Evolutionary conservation across 1,140 invertebrate species (phyloP).

Genomic region (Heliconius nattereri): DNA sequence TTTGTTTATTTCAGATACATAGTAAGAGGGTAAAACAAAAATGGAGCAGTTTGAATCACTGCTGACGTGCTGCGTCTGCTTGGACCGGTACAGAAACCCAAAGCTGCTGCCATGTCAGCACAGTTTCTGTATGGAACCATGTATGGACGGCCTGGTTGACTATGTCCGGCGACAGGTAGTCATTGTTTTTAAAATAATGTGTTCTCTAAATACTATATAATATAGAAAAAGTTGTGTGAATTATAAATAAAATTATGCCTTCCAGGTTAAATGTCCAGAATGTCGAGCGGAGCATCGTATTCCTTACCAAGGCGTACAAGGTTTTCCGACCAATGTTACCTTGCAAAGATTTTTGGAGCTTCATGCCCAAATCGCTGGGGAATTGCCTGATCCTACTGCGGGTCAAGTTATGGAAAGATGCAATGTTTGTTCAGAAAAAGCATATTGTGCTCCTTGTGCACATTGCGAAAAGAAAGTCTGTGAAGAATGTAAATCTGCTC

Average conservation of each 20-base stretch:
- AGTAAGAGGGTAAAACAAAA: conserved; percentile 65
- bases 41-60: conserved; percentile 99
- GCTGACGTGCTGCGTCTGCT: conserved; percentile 98
- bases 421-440: conserved; percentile 96
- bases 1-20: conserved; percentile 61
- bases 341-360: conserved; percentile 96
- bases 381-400: conserved; percentile 92
- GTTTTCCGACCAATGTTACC: conserved; percentile 97
- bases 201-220: not conserved
- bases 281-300: conserved; percentile 98
- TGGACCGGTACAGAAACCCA: conserved; percentile 98
- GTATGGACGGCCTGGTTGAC: conserved; percentile 97
- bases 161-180: conserved; percentile 91
- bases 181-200: not conserved
- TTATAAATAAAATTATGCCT: conserved; percentile 37
- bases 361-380: conserved; percentile 96
- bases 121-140: conserved; percentile 99
- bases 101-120: conserved; percentile 99
- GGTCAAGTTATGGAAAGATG: conserved; percentile 92
- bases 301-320: conserved; percentile 97
- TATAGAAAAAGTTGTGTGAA: not conserved
- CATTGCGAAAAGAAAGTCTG: conserved; percentile 98
- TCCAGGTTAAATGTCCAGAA: conserved; percentile 98
- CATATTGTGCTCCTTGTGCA: conserved; percentile 92
- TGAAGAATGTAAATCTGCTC: conserved; percentile 94